Base-by-base conservation (phyloP, 2,797 vertebrate species). In the Adelosebastes latens region DNA sequence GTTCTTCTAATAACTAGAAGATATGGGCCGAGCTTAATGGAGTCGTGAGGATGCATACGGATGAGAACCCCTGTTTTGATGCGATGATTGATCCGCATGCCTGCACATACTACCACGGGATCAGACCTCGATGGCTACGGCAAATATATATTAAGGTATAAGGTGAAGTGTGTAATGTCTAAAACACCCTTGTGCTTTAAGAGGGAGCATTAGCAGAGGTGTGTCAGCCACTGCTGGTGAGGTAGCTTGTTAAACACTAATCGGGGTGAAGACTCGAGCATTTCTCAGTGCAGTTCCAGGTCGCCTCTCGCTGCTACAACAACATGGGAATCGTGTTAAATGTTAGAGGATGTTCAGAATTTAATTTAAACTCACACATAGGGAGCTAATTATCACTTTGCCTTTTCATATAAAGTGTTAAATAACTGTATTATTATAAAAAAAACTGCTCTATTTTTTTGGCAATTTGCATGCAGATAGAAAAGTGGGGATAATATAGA, bases 11-110 rank as follows among this genome's bases (percentile, higher is more conserved):
- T 71, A 61, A 62, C 13, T 53, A 46, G 16, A 53, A 42, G 34
- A 58, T 56, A 42, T 73, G 67, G 18, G 27, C 20, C 0, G 3
- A 2, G n/a, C 64, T 11, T 73, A 66, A 84, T 75, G 59, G 60
- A 80, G 64, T 11, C 34, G 9, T 87, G 85, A 61, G 8, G 29
- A 77, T 77, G 75, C 80, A 83, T 88, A 53, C 27, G 5, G 71
- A 83, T 72, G 61, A 76, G 66, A 61, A 36, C 49, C 31, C 80
- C 69, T 85, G 39, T 65, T 71, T 61, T 68, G 8, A 14, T 49
- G 11, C 5, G 2, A 62, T 58, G 53, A 75, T 25, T 36, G 63
- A 69, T 62, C 64, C 24, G 24, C 65, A 85, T 87, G 81, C 49
- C 71, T 53, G 62, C 73, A 80, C 83, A 90, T 80, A 75, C 49